These are phyloP conservation scores for Sclerurus mexicanus DNA, from an alignment of 2,113 vertebrate species.

Conservation along the genomic window DNA sequence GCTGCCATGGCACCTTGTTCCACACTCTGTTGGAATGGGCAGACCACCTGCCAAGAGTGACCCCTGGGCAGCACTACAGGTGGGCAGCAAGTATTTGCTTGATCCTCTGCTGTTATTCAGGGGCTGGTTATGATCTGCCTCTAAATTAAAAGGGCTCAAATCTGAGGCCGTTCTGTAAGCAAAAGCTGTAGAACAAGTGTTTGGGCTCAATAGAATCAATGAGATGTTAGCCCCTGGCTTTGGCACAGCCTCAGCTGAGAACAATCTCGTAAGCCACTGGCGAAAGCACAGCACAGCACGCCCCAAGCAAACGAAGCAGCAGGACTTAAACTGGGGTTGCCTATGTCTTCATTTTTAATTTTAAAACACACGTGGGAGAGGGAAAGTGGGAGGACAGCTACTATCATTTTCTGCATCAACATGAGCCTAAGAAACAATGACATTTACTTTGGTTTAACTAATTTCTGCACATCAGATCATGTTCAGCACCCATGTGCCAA, in stretches of 20 bases:
- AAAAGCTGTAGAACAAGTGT: not conserved
- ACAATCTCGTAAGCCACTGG: not conserved
- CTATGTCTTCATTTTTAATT: conserved; percentile 3
- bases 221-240: not conserved
- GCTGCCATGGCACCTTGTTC: not conserved
- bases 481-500: not conserved
- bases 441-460: conserved; percentile 52
- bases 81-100: not conserved
- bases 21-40: accelerated
- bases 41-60: not conserved
- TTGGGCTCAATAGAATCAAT: not conserved
- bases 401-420: conserved; percentile 18
- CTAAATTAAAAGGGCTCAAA: not conserved
- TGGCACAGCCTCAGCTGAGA: not conserved
- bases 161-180: not conserved
- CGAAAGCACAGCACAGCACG: not conserved
- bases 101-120: not conserved
- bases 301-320: not conserved
- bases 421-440: conserved; percentile 49
- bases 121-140: not conserved
- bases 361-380: not conserved
- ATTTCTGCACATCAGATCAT: conserved; percentile 51
- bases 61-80: not conserved
- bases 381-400: not conserved
- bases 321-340: not conserved